Evolutionary conservation across 1,140 invertebrate genomes (phyloP).

Genomic region (Drosophila equinoxialis): DNA sequence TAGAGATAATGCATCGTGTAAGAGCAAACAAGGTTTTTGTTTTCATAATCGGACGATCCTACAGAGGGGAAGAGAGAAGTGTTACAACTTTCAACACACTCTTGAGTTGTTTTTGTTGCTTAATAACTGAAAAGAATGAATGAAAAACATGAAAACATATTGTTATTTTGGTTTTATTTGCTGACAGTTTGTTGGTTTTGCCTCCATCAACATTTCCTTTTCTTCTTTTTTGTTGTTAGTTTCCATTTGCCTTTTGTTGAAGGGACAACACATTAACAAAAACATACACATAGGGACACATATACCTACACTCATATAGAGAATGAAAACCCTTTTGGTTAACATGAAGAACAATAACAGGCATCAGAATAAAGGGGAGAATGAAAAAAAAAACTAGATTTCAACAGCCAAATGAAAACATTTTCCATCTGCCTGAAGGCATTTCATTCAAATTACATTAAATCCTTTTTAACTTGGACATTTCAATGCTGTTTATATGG

Average conservation of each 20-base stretch:
- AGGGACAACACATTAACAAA: constrained; percentile 49
- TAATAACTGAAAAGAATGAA: not conserved
- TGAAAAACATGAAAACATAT: constrained; percentile 39
- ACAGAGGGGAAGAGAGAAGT: not conserved
- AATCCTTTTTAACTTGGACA: constrained; percentile 22
- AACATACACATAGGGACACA: constrained; percentile 19
- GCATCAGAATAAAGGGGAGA: constrained; percentile 33
- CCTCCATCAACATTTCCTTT: not conserved
- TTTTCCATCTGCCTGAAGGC: constrained; percentile 52
- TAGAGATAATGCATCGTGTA: constrained; percentile 43
- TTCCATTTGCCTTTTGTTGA: constrained; percentile 61
- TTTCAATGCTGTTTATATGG: constrained; percentile 7
- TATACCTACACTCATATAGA: not conserved
- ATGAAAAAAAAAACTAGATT: constrained; percentile 13
- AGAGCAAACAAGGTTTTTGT: constrained; percentile 25
- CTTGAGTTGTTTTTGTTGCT: not conserved
- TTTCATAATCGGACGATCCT: not conserved
- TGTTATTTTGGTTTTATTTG: constrained; percentile 38
- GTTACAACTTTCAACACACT: constrained; percentile 25
- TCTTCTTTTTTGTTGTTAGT: not conserved
- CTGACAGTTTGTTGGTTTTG: constrained; percentile 25
- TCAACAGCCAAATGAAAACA: constrained; percentile 31
- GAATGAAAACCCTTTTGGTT: constrained; percentile 44
- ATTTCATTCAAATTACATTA: constrained; percentile 43
- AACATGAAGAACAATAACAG: constrained; percentile 52